Evolutionary conservation across 2,888 invertebrate genomes (phyloP).

Genomic region (Beris morrisii): DNA sequence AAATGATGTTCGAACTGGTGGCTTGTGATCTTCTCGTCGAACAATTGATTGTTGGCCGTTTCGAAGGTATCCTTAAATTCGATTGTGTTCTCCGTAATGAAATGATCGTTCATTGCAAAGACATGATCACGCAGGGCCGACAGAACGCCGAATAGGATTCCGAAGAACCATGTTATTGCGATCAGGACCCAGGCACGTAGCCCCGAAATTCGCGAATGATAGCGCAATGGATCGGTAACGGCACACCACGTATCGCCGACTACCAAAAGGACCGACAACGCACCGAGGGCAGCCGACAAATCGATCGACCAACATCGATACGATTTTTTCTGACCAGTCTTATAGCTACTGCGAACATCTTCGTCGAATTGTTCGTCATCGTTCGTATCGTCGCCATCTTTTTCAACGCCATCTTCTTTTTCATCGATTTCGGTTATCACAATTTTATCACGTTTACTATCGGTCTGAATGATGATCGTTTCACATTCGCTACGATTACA

Average conservation of each 20-base stretch:
- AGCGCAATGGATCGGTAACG: constrained; percentile 63
- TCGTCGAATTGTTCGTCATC: background rate
- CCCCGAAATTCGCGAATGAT: constrained; percentile 59
- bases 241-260: constrained; percentile 64
- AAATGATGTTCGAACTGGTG: constrained; percentile 6
- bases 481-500: constrained; percentile 32
- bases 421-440: constrained; percentile 23
- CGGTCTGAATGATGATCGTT: constrained; percentile 42
- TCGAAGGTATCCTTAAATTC: constrained; percentile 15
- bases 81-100: background rate
- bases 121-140: constrained; percentile 54
- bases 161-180: constrained; percentile 54
- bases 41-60: constrained; percentile 25
- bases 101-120: constrained; percentile 8
- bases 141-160: constrained; percentile 53
- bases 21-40: constrained; percentile 12
- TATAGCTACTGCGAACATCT: background rate
- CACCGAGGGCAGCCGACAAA: constrained; percentile 53
- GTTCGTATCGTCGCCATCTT: background rate
- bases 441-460: constrained; percentile 41
- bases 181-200: constrained; percentile 56
- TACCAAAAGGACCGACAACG: constrained; percentile 53
- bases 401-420: constrained; percentile 4
- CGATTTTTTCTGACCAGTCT: background rate
- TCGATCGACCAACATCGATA: constrained; percentile 54